A percentile compares a stretch with the other conserved stretches of the same genome.
phyloP scores from a whole-genome alignment of 2,888 invertebrate genomes.

The Nemapogon koenigi region DNA sequence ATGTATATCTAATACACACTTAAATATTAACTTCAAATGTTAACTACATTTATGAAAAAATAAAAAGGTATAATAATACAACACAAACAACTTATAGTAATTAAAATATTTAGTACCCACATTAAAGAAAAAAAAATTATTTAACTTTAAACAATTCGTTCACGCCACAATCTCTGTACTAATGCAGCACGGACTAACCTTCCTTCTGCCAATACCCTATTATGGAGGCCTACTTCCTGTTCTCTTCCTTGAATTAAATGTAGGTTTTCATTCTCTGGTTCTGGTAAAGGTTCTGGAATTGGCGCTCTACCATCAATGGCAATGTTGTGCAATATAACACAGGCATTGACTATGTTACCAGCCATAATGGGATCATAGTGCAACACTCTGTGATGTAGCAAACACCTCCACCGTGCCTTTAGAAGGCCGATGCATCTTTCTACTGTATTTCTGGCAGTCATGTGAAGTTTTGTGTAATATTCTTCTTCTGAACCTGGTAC shows the following conservation, averaged over 20 bases:
- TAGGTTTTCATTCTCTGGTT: not conserved
- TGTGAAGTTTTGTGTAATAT: not conserved
- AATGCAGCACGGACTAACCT: not conserved
- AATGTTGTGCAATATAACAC: constrained; percentile 8
- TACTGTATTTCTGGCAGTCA: not conserved
- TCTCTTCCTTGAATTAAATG: not conserved
- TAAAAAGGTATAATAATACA: no score
- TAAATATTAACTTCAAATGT: no score
- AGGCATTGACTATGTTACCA: constrained; percentile 8
- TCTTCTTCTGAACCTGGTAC: constrained; percentile 1
- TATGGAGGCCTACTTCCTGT: not conserved
- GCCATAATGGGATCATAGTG: constrained; percentile 5
- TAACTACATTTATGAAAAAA: no score
- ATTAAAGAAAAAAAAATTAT: no score
- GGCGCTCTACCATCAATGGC: not conserved
- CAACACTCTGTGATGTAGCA: constrained; percentile 2
- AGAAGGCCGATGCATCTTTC: constrained; percentile 9
- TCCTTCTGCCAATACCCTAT: not conserved
- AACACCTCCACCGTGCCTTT: constrained; percentile 9
- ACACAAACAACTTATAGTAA: no score
- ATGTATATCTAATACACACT: no score
- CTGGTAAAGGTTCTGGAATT: not conserved
- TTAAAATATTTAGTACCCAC: no score
- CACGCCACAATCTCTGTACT: not conserved
- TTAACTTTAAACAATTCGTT: not conserved